A percentile compares a stretch with the other conserved stretches of the same genome.
phyloP scores from a whole-genome alignment of 2,888 invertebrate genomes.

The Cataglyphis altisquamis region DNA sequence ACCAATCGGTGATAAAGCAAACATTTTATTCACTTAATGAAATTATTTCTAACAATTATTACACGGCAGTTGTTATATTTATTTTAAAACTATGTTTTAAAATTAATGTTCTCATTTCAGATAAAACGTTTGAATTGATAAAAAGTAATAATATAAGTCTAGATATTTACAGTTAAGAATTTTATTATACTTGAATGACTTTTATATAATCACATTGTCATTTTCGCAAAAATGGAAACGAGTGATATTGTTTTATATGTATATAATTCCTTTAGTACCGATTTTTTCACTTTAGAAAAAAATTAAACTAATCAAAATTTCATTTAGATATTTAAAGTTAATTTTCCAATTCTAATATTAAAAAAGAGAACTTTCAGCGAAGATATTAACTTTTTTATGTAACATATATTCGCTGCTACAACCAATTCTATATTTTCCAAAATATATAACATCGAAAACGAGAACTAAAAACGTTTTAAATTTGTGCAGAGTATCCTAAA shows the following conservation, averaged over 20 bases:
- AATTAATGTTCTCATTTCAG: neutral
- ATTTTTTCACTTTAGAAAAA: neutral
- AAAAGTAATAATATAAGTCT: neutral
- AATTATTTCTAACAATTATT: constrained; percentile 33
- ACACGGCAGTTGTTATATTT: neutral
- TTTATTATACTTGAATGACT: neutral
- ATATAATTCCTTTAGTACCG: too few relatives aligned
- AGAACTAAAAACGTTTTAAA: neutral
- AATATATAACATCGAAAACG: neutral
- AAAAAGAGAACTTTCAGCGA: constrained; percentile 5
- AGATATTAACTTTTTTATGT: neutral
- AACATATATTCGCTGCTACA: neutral
- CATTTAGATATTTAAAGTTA: neutral
- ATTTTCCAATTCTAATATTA: neutral
- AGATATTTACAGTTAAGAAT: neutral
- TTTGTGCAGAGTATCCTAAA: neutral
- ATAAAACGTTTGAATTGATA: neutral
- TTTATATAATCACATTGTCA: too few relatives aligned
- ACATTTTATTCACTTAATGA: constrained; percentile 17
- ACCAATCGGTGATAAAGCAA: neutral
- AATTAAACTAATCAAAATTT: constrained; percentile 2
- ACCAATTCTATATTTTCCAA: neutral
- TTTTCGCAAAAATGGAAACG: too few relatives aligned
- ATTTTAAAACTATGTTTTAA: neutral
- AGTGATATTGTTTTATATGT: too few relatives aligned